Evolutionary conservation across 2,888 invertebrate species (phyloP), one percentile per base, ranked within the genome.

Genomic region (Criorhina ranunculi): DNA sequence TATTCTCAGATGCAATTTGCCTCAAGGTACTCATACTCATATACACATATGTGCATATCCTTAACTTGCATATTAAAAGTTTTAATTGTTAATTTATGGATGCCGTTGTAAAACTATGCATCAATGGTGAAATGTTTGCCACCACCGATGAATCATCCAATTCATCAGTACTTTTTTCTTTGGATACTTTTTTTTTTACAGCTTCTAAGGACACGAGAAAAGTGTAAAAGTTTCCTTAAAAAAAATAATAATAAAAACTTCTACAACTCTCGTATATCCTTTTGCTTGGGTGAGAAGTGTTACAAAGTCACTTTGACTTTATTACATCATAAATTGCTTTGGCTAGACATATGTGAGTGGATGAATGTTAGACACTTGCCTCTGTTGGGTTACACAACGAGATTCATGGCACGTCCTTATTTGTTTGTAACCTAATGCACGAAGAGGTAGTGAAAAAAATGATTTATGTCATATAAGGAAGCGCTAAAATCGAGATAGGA

Each of bases 291-390:
- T 60, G 55, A 53, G 46, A 80, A 57, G 69, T 76, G 80, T 85
- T 75, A 70, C 80, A 66, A 70, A 85, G 85, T 85, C 66, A 66
- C 75, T 85, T 80, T 76, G 69, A 80, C 85, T 80, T 85, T 85
- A 85, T 85, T 85, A 80, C 70, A 70, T 80, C 85, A 80, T 85
- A 85, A 85, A 85, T 85, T 76, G 59, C 76, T 67, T 69, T 69
- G 37, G 33, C 55, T 64, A 64, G 70, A 85, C 85, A 37, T 80
- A 78, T 75, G 75, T 60, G 76, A 85, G 80, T 85, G 70, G 69
- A 80, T 85, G 53, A 85, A 64, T 62, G 64, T 70, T 79, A 76
- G 79, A 75, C 64, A 55, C 69, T 73, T 69, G 42, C 51, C 31
- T 67, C 46, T 60, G 64, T 72, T 64, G 85, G 80, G 76, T 80